Base-by-base conservation (phyloP, 1,140 invertebrate genomes). In the Drosophila trapezifrons region DNA sequence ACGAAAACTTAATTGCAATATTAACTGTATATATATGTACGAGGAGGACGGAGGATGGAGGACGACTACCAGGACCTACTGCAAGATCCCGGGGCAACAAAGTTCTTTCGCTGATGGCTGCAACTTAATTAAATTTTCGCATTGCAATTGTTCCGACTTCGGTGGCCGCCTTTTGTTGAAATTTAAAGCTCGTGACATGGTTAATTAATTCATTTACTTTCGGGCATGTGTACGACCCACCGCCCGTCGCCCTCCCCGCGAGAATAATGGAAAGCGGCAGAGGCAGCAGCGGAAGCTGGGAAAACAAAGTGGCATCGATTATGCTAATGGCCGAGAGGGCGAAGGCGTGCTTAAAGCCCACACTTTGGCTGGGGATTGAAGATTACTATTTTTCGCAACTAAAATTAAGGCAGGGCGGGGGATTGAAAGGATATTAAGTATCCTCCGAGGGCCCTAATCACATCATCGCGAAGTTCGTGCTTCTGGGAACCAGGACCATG, bases 121-220 rank as follows among this genome's bases (percentile, higher is more conserved):
- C 76, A 86, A 77, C 78, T 86, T 86, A 86, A 86, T 86, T 86
- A 89, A 83, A 89, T 84, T 83, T 80, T 74, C 72, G 62, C 71
- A 70, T 89, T 87, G 84, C 83, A 89, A 79, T 79, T 82, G 78
- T 80, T 70, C 57, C 66, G 55, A 63, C 73, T 54, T 60, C 32
- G 42, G 62, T 78, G 64, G 64, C 40, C 52, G 65, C 66, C 72
- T 87, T 85, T 87, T 89, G 84, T 87, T 89, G 75, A 64, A 83
- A 84, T 80, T 89, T 79, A 43, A 64, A 73, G 69, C 83, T 76
- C 64, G 72, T 87, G 76, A 87, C 80, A 89, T 83, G 80, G 72
- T 89, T 87, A 87, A 87, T 87, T 87, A 87, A 87, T 83, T 89
- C 67, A 66, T 80, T 84, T 86, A 78, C 82, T 80, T 79, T 70